Conservation (phyloP, 2,888 invertebrate genomes). For the Eilema griseolum region DNA sequence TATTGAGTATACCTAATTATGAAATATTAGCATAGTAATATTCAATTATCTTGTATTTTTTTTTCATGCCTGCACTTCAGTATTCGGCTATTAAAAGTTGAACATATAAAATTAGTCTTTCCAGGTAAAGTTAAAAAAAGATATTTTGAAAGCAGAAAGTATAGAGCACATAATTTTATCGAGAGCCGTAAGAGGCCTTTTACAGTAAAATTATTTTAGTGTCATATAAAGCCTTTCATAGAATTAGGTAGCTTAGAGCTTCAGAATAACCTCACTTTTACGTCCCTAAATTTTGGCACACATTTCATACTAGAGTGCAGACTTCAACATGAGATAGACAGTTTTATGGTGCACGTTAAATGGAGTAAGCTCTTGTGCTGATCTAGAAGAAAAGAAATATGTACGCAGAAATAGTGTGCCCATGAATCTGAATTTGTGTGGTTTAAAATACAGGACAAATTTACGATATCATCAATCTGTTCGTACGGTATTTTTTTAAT, state of each 20-base stretch:
- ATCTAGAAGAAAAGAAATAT: constrained; percentile 13
- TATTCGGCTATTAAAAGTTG: neutral
- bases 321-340: constrained; percentile 28
- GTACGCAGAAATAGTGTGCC: neutral
- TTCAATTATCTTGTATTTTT: neutral
- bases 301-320: constrained; percentile 37
- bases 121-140: neutral
- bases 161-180: neutral
- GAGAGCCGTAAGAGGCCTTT: constrained; percentile 21
- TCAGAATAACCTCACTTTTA: constrained; percentile 44
- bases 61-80: neutral
- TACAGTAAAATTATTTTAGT: constrained; percentile 44
- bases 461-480: constrained; percentile 4
- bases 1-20: neutral
- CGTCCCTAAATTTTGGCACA: constrained; percentile 38
- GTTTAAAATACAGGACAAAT: neutral
- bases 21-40: neutral
- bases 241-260: constrained; percentile 40
- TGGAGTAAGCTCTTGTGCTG: constrained; percentile 25
- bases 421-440: neutral
- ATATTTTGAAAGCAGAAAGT: neutral
- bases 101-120: no score
- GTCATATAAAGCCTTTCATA: constrained; percentile 40
- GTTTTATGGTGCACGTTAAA: constrained; percentile 33
- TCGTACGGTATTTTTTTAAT: neutral